Percentiles rank a stretch among this genome's conserved stretches.
Conservation (phyloP, 2,113 vertebrate species). For the Misgurnus mizolepis region DNA sequence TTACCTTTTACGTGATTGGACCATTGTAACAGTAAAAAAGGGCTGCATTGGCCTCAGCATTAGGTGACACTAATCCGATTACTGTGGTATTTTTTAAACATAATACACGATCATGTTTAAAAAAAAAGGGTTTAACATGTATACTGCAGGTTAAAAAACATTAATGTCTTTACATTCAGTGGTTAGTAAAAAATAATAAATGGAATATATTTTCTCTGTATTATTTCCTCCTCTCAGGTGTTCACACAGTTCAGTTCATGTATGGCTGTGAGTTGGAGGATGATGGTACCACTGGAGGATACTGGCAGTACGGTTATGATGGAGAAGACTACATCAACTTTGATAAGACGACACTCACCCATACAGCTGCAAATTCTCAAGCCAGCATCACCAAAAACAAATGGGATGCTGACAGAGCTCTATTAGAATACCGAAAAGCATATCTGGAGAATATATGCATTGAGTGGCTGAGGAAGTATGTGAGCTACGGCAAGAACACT, state of each 20-base stretch:
- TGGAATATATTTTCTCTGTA: too few species aligned
- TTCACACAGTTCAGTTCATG: rapidly evolving
- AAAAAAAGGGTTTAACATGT: too few species aligned
- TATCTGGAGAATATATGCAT: constrained; percentile 45
- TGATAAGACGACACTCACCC: background rate
- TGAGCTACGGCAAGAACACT: background rate
- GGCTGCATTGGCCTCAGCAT: too few species aligned
- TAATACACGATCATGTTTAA: too few species aligned
- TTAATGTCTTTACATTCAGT: too few species aligned
- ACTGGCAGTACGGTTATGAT: rapidly evolving
- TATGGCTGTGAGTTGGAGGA: background rate
- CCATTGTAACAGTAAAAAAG: too few species aligned
- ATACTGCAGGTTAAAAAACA: too few species aligned
- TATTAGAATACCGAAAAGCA: background rate
- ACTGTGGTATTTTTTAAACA: too few species aligned
- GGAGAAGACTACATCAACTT: constrained; percentile 34
- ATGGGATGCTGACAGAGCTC: rapidly evolving
- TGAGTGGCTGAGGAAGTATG: constrained; percentile 47
- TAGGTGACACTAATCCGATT: too few species aligned
- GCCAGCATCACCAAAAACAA: background rate
- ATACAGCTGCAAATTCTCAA: rapidly evolving
- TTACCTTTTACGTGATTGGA: too few species aligned
- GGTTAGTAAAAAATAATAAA: too few species aligned
- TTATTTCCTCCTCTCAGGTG: constrained; percentile 3
- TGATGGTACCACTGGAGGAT: rapidly evolving